Conservation (phyloP, 1,140 invertebrate species). For the Drosophila bocqueti region DNA sequence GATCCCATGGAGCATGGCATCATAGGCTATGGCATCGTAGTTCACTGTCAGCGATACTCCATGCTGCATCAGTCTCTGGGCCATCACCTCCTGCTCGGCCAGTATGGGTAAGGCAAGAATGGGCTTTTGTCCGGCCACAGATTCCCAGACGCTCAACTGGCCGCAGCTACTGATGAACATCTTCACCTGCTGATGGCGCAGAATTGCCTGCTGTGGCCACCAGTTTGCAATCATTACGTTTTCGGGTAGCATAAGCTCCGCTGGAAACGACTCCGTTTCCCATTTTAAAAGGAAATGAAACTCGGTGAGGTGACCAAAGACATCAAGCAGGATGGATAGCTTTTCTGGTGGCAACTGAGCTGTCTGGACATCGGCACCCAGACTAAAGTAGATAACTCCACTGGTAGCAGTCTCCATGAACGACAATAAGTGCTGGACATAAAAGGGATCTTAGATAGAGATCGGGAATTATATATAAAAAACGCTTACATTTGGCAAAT, state of each 20-base stretch:
- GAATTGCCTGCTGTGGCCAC: constrained; percentile 90
- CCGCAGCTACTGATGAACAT: constrained; percentile 90
- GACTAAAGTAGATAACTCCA: constrained; percentile 88
- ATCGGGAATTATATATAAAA: accelerated
- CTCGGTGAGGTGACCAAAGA: constrained; percentile 87
- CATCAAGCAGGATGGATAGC: constrained; percentile 84
- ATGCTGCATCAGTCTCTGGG: constrained; percentile 77
- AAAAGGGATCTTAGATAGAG: not conserved
- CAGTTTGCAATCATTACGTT: constrained; percentile 89
- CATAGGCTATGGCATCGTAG: constrained; percentile 68
- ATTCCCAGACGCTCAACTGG: constrained; percentile 87
- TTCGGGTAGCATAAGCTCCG: constrained; percentile 81
- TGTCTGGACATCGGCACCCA: constrained; percentile 88
- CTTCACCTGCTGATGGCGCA: constrained; percentile 86
- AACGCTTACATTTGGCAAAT: constrained; percentile 59
- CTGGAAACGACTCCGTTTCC: constrained; percentile 86
- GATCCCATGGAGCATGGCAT: constrained; percentile 65
- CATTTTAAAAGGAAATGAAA: constrained; percentile 89
- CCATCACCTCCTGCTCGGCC: constrained; percentile 87
- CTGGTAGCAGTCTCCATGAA: constrained; percentile 86
- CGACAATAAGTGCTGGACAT: constrained; percentile 75
- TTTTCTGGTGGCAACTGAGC: constrained; percentile 86
- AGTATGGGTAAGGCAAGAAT: constrained; percentile 88
- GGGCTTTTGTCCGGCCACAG: constrained; percentile 87
- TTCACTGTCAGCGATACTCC: constrained; percentile 60